Percentiles rank a stretch among this genome's conserved stretches.
These are phyloP conservation scores for Orchesella flavescens DNA, from an alignment of 2,888 invertebrate genomes.

Conservation along the genomic window DNA sequence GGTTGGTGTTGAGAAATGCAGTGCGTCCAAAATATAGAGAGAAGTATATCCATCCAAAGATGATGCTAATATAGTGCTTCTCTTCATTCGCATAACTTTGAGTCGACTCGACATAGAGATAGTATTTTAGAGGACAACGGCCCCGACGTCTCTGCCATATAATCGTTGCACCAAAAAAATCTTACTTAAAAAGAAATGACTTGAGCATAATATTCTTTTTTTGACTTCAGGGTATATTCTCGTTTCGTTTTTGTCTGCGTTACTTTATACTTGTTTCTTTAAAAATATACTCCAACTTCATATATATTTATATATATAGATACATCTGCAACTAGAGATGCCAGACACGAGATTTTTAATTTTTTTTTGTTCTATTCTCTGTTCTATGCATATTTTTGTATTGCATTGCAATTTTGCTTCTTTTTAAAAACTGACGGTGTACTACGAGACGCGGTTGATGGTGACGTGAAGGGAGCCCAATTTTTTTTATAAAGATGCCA, in stretches of 20 bases:
- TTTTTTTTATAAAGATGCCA: too few species aligned
- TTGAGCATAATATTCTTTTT: constrained; percentile 29
- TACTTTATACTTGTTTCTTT: constrained; percentile 2
- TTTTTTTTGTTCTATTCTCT: too few species aligned
- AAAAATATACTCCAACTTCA: neutral
- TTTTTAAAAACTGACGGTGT: too few species aligned
- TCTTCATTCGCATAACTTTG: neutral
- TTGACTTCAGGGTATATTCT: constrained; percentile 48
- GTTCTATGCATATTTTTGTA: too few species aligned
- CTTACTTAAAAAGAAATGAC: constrained; percentile 46
- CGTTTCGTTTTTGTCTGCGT: constrained; percentile 36
- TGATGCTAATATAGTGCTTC: constrained; percentile 29
- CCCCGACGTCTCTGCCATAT: constrained; percentile 59
- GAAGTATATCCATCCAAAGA: too few species aligned
- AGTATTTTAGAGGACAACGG: constrained; percentile 64
- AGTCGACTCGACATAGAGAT: constrained; percentile 32
- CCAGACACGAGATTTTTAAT: constrained; percentile 10
- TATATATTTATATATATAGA: neutral
- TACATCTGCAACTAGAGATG: neutral
- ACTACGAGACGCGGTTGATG: too few species aligned
- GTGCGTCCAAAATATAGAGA: neutral
- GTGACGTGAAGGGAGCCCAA: too few species aligned
- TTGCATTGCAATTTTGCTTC: too few species aligned
- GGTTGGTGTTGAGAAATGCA: constrained; percentile 7
- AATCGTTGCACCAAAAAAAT: constrained; percentile 5